A percentile compares a stretch with the other conserved stretches of the same genome.
Conservation (phyloP, 2,888 invertebrate species). For the Athetis lepigone region DNA sequence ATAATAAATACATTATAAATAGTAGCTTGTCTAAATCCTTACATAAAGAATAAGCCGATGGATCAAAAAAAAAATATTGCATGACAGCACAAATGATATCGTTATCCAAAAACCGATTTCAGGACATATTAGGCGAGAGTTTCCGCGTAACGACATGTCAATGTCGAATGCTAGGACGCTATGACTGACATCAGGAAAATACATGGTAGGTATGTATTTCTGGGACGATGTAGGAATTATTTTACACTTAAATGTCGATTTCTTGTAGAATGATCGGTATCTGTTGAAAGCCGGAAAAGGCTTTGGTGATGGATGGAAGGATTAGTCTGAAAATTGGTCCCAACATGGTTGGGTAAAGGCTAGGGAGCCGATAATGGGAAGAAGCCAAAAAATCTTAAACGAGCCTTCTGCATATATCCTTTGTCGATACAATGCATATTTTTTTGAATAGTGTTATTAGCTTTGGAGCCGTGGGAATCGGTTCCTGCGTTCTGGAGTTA, state of each 20-base stretch:
- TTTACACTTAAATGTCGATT: neutral
- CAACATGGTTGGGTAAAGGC: too few species aligned
- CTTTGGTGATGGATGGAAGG: too few species aligned
- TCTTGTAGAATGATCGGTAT: too few species aligned
- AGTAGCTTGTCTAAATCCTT: neutral
- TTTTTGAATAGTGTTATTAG: too few species aligned
- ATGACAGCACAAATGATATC: conserved; percentile 12
- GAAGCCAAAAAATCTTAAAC: too few species aligned
- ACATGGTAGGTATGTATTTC: conserved; percentile 11
- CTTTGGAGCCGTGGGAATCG: too few species aligned
- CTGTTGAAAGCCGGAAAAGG: too few species aligned
- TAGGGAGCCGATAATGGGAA: too few species aligned
- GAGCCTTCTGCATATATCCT: too few species aligned
- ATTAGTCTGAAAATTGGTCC: too few species aligned
- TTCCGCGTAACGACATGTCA: conserved; percentile 31
- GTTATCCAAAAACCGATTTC: conserved; percentile 18
- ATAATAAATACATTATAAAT: neutral
- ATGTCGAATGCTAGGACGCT: conserved; percentile 6
- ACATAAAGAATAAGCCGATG: neutral
- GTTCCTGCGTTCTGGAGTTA: too few species aligned
- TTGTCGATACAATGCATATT: too few species aligned
- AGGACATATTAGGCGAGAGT: conserved; percentile 2
- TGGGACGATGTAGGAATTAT: conserved; percentile 1
- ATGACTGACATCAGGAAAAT: conserved; percentile 24
- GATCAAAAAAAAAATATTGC: neutral